Percentiles rank a stretch among this genome's conserved stretches.
phyloP scores from a whole-genome alignment of 2,888 invertebrate genomes.

The Opisthograptis luteolata region DNA sequence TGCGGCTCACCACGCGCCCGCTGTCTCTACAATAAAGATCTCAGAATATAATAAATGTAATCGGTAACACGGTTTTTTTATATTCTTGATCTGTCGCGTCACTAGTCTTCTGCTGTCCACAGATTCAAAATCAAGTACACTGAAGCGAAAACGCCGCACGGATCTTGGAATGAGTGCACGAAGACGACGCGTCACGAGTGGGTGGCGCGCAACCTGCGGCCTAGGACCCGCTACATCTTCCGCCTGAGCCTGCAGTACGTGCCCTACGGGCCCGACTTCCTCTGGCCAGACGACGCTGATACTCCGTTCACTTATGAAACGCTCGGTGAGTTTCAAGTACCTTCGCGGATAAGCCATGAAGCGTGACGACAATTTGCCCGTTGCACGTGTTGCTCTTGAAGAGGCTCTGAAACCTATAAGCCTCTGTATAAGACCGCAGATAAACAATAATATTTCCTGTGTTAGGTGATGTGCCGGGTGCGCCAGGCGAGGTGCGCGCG shows the following conservation, averaged over 20 bases:
- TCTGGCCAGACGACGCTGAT: constrained; percentile 89
- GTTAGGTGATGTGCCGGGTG: constrained; percentile 92
- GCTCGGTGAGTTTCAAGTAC: constrained; percentile 76
- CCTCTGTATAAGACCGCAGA: no score
- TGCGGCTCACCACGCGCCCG: not conserved
- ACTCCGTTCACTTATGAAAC: constrained; percentile 92
- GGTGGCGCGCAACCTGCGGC: constrained; percentile 82
- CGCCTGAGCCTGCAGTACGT: constrained; percentile 87
- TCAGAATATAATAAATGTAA: no score
- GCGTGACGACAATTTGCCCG: no score
- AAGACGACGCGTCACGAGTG: constrained; percentile 54
- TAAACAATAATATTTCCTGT: no score
- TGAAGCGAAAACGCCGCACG: constrained; percentile 75
- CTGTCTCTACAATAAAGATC: not conserved
- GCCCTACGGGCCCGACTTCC: constrained; percentile 82
- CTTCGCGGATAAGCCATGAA: not conserved
- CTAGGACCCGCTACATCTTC: constrained; percentile 92
- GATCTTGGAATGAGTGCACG: constrained; percentile 56
- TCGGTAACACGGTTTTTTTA: no score
- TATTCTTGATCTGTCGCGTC: no score
- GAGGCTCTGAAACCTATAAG: no score
- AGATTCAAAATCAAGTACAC: constrained; percentile 72
- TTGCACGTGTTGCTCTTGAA: no score
- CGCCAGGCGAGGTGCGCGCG: constrained; percentile 90
- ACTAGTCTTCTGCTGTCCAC: not conserved